Percentiles rank a stretch among this genome's conserved stretches.
phyloP scores from a whole-genome alignment of 2,888 invertebrate genomes.

The Fissipunctia ypsillon region DNA sequence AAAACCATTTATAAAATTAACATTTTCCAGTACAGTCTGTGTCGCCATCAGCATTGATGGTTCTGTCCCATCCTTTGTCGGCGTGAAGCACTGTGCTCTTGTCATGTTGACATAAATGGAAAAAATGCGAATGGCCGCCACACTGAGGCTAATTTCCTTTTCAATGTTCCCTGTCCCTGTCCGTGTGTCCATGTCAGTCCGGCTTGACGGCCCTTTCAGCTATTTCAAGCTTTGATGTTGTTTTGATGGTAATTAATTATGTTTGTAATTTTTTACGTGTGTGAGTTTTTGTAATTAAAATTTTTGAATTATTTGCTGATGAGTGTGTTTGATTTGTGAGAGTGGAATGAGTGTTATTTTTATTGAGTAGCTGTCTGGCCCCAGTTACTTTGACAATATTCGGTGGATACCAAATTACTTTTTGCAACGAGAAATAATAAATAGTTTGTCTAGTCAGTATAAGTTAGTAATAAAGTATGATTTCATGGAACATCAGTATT shows the following conservation, averaged over 20 bases:
- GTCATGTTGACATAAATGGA: slow-evolving; percentile 80
- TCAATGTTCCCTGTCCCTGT: slow-evolving; percentile 67
- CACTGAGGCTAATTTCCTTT: slow-evolving; percentile 82
- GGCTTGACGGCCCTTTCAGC: slow-evolving; percentile 63
- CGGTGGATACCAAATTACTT: not conserved
- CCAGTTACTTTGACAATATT: too few species aligned
- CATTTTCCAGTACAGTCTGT: slow-evolving; percentile 45
- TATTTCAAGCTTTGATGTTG: slow-evolving; percentile 65
- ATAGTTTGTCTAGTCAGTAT: not conserved
- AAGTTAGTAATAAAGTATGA: too few species aligned
- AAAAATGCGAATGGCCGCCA: slow-evolving; percentile 77
- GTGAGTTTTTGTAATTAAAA: slow-evolving; percentile 47
- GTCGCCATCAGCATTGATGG: slow-evolving; percentile 60
- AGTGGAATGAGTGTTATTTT: slow-evolving; percentile 2
- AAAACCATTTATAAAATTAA: slow-evolving; percentile 61
- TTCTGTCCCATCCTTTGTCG: slow-evolving; percentile 68
- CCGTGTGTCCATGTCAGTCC: slow-evolving; percentile 67
- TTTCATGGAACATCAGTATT: not conserved
- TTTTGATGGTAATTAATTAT: slow-evolving; percentile 62
- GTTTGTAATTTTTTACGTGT: slow-evolving; percentile 40
- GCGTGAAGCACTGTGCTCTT: slow-evolving; percentile 65
- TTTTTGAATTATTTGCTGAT: slow-evolving; percentile 31
- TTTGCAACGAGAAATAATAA: not conserved
- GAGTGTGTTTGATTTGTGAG: slow-evolving; percentile 16
- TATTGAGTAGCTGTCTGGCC: slow-evolving; percentile 4